These are phyloP conservation scores for Neoascia interrupta DNA, from an alignment of 2,888 invertebrate species.

Conservation along the genomic window DNA sequence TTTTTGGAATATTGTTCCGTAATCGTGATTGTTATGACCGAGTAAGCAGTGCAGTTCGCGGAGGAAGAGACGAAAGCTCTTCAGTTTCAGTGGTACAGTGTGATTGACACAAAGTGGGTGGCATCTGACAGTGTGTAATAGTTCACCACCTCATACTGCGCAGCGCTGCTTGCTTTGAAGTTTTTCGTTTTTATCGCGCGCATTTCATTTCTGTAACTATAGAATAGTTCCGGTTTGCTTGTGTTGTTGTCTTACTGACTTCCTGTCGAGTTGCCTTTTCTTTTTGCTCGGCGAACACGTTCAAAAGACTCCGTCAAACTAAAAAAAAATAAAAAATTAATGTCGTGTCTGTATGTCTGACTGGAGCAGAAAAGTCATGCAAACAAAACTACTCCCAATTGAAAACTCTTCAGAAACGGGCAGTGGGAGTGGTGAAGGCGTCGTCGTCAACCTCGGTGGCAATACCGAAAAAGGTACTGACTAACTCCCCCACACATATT, in stretches of 20 bases:
- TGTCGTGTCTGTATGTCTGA: constrained; percentile 47
- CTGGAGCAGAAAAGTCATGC: constrained; percentile 35
- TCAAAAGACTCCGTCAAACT: constrained; percentile 3
- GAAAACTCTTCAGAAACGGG: constrained; percentile 43
- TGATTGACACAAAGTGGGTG: constrained; percentile 64
- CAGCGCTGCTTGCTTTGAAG: not conserved
- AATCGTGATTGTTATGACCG: constrained; percentile 50
- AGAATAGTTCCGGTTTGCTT: not conserved
- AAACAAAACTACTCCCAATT: constrained; percentile 62
- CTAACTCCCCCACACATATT: constrained; percentile 39
- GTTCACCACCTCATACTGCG: constrained; percentile 21
- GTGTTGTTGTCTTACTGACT: constrained; percentile 24
- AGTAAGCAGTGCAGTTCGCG: constrained; percentile 2
- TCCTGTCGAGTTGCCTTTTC: constrained; percentile 48
- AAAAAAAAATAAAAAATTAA: constrained; percentile 19
- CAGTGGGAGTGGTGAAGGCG: not conserved
- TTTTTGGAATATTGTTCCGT: constrained; percentile 19
- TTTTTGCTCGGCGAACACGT: not conserved
- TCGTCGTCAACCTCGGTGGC: not conserved
- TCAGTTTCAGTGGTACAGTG: constrained; percentile 16
- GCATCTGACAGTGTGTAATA: not conserved
- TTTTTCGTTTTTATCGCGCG: constrained; percentile 36
- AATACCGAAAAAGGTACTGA: constrained; percentile 41
- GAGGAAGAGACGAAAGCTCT: constrained; percentile 23
- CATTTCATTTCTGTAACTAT: not conserved